phyloP scores from a whole-genome alignment of 2,888 invertebrate species.

The Caenorhabditis macrosperma region DNA sequence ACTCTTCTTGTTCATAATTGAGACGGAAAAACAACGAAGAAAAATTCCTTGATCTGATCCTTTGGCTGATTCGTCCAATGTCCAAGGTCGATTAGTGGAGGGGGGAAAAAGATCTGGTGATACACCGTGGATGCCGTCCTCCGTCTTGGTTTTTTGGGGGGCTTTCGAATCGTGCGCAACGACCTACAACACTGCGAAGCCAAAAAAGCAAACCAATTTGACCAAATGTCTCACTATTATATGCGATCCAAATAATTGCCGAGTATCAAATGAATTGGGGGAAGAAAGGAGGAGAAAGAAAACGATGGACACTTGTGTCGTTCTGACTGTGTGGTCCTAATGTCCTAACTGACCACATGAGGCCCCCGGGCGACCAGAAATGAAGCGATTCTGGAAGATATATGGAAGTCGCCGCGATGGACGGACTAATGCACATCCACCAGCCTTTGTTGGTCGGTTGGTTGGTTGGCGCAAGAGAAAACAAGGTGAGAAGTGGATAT shows the following conservation, averaged over 20 bases:
- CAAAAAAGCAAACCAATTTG: slow-evolving; percentile 48
- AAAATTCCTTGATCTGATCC: not conserved
- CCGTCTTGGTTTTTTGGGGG: slow-evolving; percentile 12
- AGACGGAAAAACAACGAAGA: not conserved
- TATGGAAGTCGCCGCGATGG: not conserved
- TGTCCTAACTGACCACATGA: slow-evolving; percentile 33
- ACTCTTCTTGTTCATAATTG: not conserved
- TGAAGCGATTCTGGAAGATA: not conserved
- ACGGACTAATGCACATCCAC: not conserved
- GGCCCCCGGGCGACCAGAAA: slow-evolving; percentile 20
- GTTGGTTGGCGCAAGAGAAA: slow-evolving; percentile 38
- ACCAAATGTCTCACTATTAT: slow-evolving; percentile 58
- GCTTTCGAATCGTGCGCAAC: too few relatives aligned
- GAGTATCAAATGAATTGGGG: slow-evolving; percentile 46
- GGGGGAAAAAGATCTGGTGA: slow-evolving; percentile 16
- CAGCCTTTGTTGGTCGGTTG: not conserved
- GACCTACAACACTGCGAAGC: too few relatives aligned
- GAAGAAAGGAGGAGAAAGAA: slow-evolving; percentile 18
- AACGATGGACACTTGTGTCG: slow-evolving; percentile 29
- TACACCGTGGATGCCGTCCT: slow-evolving; percentile 2
- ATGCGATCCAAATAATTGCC: slow-evolving; percentile 46
- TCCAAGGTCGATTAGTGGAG: slow-evolving; percentile 18
- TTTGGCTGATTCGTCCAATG: slow-evolving; percentile 8
- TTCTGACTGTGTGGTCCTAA: slow-evolving; percentile 5
- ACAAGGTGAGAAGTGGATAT: slow-evolving; percentile 56